Evolutionary conservation across 2,888 invertebrate genomes (phyloP), one percentile per base, ranked within the genome.

Genomic region (Adineta ricciae): DNA sequence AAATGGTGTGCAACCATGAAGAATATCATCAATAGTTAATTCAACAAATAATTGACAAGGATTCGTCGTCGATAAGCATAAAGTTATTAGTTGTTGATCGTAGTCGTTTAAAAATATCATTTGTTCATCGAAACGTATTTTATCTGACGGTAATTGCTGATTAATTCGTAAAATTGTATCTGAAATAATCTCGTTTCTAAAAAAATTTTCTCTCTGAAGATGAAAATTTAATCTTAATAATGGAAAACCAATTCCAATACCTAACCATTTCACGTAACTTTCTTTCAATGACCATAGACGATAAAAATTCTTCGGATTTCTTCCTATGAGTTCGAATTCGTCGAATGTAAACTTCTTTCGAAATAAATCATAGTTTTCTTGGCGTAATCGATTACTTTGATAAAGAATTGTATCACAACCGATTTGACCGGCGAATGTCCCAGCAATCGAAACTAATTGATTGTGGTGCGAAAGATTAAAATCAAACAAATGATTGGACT

Each of bases 211-310:
- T n/a, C 41, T 41, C 9, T 78, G 7, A n/a, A 78, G 38, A 78
- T 78, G 38, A 78, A 78, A 78, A 41, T 78, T 41, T 78, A 78
- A 78, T 41, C 4, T 21, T 78, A 78, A 41, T 78, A 83, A 49
- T 38, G 73, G 38, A 84, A 73, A 84, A 21, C 84, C 84, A 3
- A 85, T 49, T 21, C 85, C 85, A 41, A 54, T 54, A n/a, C 85
- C 85, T 32, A 84, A 32, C 11, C 73, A 73, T 85, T 85, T 85
- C 21, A 84, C 50, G 46, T 85, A 85, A 73, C 85, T 85, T 56
- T 85, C 85, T 84, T 85, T 85, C n/a, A 85, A 56, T 19, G 38
- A 85, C 85, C 85, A 85, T 32, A 85, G 32, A 36, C 85, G 72
- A 82, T 85, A 78, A 49, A 85, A 85, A 56, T 83, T 83, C 7